Percentiles rank a stretch among this genome's conserved stretches.
These are phyloP conservation scores for Pinna nobilis DNA, from an alignment of 1,140 invertebrate species.

Conservation along the genomic window DNA sequence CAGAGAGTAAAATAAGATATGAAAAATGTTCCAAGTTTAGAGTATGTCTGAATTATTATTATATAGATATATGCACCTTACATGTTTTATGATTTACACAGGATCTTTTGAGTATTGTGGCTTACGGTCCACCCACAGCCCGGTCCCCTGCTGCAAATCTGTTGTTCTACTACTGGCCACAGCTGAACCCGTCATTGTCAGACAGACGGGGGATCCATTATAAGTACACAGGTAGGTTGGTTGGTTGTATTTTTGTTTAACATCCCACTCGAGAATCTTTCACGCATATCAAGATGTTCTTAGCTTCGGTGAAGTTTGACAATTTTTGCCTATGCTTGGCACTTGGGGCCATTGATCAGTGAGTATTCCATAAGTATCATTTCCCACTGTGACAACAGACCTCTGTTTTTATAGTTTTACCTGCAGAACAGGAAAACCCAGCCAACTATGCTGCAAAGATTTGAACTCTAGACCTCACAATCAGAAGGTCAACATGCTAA, in stretches of 20 bases:
- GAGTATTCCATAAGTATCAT: not conserved
- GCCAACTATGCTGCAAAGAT: no score
- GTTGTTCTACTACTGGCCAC: slow-evolving; percentile 99
- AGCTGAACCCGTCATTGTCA: slow-evolving; percentile 94
- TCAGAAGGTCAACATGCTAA: no score
- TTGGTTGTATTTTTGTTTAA: no score
- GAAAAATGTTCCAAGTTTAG: no score
- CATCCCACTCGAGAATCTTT: no score
- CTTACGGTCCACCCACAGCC: slow-evolving; percentile 94
- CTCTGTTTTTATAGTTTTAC: not conserved
- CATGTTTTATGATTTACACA: slow-evolving; percentile 75
- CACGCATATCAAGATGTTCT: slow-evolving; percentile 50
- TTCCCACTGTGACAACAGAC: not conserved
- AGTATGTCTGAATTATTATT: not conserved
- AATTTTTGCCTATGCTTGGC: no score
- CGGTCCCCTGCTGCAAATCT: slow-evolving; percentile 95
- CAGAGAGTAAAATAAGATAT: no score
- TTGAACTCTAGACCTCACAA: no score
- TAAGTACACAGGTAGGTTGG: slow-evolving; percentile 92
- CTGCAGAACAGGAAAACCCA: not conserved
- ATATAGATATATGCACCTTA: not conserved
- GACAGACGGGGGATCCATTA: slow-evolving; percentile 92
- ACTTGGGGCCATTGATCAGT: not conserved
- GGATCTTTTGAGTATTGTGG: slow-evolving; percentile 96
- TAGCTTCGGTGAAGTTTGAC: not conserved